A percentile compares a stretch with the other conserved stretches of the same genome.
phyloP scores from a whole-genome alignment of 2,888 invertebrate genomes.

The Eupithecia exiguata region DNA sequence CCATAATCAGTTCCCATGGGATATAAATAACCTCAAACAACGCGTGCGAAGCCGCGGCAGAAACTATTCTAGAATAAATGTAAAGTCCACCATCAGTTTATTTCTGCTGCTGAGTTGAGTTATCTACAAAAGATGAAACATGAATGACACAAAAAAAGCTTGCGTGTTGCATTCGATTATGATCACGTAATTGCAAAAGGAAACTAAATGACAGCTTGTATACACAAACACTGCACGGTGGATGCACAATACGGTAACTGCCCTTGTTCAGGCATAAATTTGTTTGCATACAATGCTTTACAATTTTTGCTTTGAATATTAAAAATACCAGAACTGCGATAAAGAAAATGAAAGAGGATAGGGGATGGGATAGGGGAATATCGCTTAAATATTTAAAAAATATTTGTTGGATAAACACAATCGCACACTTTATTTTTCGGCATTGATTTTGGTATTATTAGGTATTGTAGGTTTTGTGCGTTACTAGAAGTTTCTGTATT shows the following conservation, averaged over 20 bases:
- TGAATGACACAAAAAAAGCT: background rate
- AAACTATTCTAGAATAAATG: background rate
- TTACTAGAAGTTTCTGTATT: too few relatives aligned
- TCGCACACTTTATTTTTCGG: background rate
- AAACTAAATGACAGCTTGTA: slow-evolving; percentile 6
- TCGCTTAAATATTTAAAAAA: too few relatives aligned
- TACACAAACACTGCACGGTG: slow-evolving; percentile 15
- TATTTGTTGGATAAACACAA: background rate
- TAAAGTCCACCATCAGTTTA: background rate
- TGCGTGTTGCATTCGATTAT: slow-evolving; percentile 15
- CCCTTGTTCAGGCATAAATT: background rate
- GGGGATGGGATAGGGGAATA: too few relatives aligned
- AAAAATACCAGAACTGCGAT: too few relatives aligned
- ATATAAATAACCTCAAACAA: too few relatives aligned
- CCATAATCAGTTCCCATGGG: too few relatives aligned
- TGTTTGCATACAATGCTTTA: background rate
- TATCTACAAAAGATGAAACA: background rate
- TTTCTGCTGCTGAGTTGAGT: background rate
- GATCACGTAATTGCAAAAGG: slow-evolving; percentile 19
- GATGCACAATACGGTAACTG: slow-evolving; percentile 16
- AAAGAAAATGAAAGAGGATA: too few relatives aligned
- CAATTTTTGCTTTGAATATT: background rate
- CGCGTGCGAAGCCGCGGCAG: too few relatives aligned
- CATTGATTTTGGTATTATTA: background rate
- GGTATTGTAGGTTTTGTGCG: too few relatives aligned